These are phyloP conservation scores for Lordiphosa collinella DNA, from an alignment of 1,140 invertebrate genomes.

Conservation along the genomic window DNA sequence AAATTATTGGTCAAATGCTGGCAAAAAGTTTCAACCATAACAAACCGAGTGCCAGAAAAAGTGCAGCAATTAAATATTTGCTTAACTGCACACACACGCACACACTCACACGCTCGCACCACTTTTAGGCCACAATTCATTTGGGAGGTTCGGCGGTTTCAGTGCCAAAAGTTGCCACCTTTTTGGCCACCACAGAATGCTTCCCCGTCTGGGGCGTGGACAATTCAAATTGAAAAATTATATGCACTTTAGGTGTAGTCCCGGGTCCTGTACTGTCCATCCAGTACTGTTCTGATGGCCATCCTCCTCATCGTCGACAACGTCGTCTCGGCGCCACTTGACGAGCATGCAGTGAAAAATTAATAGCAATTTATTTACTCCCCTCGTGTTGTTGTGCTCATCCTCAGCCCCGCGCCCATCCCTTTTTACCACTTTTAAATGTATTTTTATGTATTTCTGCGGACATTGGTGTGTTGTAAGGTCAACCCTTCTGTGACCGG, in stretches of 20 bases:
- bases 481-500: conserved; percentile 36
- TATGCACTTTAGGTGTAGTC: conserved; percentile 76
- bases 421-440: conserved; percentile 38
- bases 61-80: conserved; percentile 79
- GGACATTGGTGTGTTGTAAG: conserved; percentile 28
- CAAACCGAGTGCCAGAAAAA: conserved; percentile 52
- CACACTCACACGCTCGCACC: conserved; percentile 16
- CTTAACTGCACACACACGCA: conserved; percentile 59
- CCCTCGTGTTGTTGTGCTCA: conserved; percentile 1
- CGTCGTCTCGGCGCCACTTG: conserved; percentile 68
- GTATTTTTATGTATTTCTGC: conserved; percentile 44
- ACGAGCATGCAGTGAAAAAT: conserved; percentile 73
- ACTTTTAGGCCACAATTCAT: conserved; percentile 78
- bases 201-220: conserved; percentile 37
- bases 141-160: conserved; percentile 37
- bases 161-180: conserved; percentile 54
- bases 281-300: conserved; percentile 15
- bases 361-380: conserved; percentile 78
- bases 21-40: conserved; percentile 60
- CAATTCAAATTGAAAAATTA: conserved; percentile 79
- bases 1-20: conserved; percentile 74
- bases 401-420: background rate
- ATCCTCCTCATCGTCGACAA: conserved; percentile 9
- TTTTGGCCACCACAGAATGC: conserved; percentile 53
- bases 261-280: conserved; percentile 9